A percentile compares a stretch with the other conserved stretches of the same genome.
phyloP scores from a whole-genome alignment of 2,113 vertebrate genomes.

The Calidris pygmaea region DNA sequence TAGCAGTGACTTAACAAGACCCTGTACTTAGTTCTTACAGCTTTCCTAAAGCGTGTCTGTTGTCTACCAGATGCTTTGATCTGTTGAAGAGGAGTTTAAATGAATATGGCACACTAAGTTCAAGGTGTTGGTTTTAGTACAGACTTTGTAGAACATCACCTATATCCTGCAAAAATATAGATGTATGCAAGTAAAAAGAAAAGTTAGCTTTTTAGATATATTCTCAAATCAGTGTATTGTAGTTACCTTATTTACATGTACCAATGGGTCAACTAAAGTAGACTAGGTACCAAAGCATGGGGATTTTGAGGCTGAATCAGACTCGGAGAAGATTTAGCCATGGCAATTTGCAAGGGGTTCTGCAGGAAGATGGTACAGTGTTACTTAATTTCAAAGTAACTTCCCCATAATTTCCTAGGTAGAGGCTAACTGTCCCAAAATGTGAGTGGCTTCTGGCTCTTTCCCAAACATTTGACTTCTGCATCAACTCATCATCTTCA shows the following conservation, averaged over 20 bases:
- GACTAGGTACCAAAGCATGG: background rate
- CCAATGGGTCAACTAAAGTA: background rate
- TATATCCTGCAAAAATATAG: background rate
- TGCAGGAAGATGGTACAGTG: background rate
- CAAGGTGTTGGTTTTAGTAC: background rate
- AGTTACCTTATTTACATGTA: background rate
- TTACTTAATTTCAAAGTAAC: background rate
- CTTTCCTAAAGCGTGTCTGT: background rate
- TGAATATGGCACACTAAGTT: background rate
- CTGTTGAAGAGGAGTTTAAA: background rate
- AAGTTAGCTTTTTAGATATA: background rate
- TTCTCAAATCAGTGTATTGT: background rate
- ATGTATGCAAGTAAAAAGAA: background rate
- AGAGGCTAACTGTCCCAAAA: background rate
- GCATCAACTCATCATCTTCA: background rate
- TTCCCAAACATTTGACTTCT: background rate
- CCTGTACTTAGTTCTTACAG: background rate
- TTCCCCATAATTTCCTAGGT: background rate
- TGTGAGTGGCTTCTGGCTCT: background rate
- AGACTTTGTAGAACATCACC: background rate
- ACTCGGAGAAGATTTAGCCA: background rate
- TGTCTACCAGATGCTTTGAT: background rate
- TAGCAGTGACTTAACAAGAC: background rate
- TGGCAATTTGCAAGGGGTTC: background rate
- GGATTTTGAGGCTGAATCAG: background rate